phyloP scores from a whole-genome alignment of 2,113 vertebrate species.

The Myotis davidii region DNA sequence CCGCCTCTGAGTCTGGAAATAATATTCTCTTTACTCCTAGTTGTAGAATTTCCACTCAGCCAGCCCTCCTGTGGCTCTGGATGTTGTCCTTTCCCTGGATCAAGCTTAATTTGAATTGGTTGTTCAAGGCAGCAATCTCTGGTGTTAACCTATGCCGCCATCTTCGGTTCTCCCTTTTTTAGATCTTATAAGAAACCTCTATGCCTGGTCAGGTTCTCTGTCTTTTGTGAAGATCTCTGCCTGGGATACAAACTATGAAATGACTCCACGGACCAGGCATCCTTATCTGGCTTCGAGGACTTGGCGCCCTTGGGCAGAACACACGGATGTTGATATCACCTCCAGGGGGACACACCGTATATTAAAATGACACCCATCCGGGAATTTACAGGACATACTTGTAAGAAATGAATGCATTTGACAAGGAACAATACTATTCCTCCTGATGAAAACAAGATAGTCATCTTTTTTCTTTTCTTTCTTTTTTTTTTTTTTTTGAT shows the following conservation, averaged over 20 bases:
- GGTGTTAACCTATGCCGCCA: too few relatives aligned
- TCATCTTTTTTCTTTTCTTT: neutral
- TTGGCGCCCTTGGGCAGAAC: neutral
- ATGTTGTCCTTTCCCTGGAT: too few relatives aligned
- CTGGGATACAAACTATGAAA: neutral
- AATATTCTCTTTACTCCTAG: too few relatives aligned
- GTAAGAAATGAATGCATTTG: conserved; percentile 30
- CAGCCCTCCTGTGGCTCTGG: too few relatives aligned
- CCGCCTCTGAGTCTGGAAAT: too few relatives aligned
- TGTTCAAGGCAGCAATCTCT: too few relatives aligned
- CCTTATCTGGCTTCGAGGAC: neutral
- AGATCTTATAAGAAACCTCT: conserved; percentile 3
- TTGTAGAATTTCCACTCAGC: too few relatives aligned
- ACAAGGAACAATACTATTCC: neutral
- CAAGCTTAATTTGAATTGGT: too few relatives aligned
- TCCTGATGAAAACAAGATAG: neutral
- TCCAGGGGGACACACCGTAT: neutral
- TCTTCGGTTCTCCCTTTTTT: conserved; percentile 24
- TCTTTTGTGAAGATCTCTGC: neutral
- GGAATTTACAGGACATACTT: neutral
- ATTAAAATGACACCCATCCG: conserved; percentile 5
- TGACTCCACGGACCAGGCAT: neutral
- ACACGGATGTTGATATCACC: neutral
- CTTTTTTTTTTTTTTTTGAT: neutral
- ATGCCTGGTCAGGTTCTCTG: neutral